Evolutionary conservation across 2,797 vertebrate genomes (phyloP), one percentile per base, ranked within the genome.

Genomic region (Nyctibius grandis): DNA sequence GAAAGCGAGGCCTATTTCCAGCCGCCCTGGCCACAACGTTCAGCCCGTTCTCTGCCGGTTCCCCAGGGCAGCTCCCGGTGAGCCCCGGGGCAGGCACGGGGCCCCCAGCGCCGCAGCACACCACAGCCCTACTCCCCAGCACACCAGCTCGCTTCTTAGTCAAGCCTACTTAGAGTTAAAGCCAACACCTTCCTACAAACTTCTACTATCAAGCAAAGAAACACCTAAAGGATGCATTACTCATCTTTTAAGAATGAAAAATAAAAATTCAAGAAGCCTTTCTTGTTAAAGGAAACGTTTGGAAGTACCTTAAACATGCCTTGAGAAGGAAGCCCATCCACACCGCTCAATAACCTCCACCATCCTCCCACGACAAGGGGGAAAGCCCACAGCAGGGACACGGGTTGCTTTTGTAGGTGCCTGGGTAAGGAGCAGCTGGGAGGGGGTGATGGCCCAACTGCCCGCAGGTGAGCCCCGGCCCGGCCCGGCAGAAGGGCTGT

Each of bases 381-480:
- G 13, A 10, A 15, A 16, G 10, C 9, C 15, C 1, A 3, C 2
- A 3, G 8, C 0, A 1, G 21, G 5, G 25, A 5, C 16, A 9
- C 14, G 12, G 3, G 9, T 2, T 45, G 68, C 9, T 33, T 40
- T 48, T 80, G 4, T 7, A 19, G 29, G 29, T 3, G 13, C 6
- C 47, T 5, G 11, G 31, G 21, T 3, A 4, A 16, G 40, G 25
- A 26, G 19, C 2, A 1, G 18, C 33, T 29, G 70, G 64, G 20
- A 26, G n/a, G 31, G 29, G 53, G 7, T 1, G 18, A 63, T 38
- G 3, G 16, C 15, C 50, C 11, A 42, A 48, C 19, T 1, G 0
- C 15, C 57, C 0, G 0, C 75, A 67, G 36, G 13, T 47, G 80
- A 45, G 42, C 9, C 23, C 36, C 68, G 28, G 40, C 64, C 40